Evolutionary conservation across 2,888 invertebrate genomes (phyloP), one percentile per base, ranked within the genome.

Genomic region (Lucinisca nassula): DNA sequence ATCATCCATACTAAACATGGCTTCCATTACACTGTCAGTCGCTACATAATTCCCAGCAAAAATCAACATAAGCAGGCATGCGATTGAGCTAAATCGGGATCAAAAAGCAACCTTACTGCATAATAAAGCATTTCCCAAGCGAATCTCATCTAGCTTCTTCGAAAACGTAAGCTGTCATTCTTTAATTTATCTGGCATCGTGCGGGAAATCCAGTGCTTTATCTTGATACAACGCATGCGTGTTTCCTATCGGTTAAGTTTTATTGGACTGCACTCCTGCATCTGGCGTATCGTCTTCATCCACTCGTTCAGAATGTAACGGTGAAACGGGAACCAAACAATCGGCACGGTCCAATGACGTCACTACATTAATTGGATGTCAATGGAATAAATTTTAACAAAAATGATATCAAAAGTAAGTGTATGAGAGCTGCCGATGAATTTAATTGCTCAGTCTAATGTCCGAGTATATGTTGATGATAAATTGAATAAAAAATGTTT

Each of bases 201-300:
- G 67, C 35, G 67, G 67, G 67, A 67, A 67, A 35, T 67, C 35
- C 17, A 35, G 67, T 67, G 67, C 67, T 67, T 67, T 67, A 67
- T 67, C 67, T 67, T 67, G 67, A 30, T 67, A 35, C 67, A 67
- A 67, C 67, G 67, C 67, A 67, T 67, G 67, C 67, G 67, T 67
- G 67, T 67, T 67, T 67, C 67, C 67, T 67, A 35, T 67, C 67
- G 35, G 24, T 35, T 67, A 35, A 67, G 21, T 1, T 67, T 67
- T 35, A 35, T 67, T 67, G 67, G 67, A 21, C 67, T 67, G 67
- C 35, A 67, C 67, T 67, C 67, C 67, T 67, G 67, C 67, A 10
- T 67, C 35, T 67, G 17, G 12, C 21, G 1, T 3, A 35, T 67
- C 35, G 8, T 21, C 67, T 32, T 67, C 35, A 3, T 1, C 35